Base-by-base conservation (phyloP, 2,113 vertebrate genomes). In the Paralichthys olivaceus region DNA sequence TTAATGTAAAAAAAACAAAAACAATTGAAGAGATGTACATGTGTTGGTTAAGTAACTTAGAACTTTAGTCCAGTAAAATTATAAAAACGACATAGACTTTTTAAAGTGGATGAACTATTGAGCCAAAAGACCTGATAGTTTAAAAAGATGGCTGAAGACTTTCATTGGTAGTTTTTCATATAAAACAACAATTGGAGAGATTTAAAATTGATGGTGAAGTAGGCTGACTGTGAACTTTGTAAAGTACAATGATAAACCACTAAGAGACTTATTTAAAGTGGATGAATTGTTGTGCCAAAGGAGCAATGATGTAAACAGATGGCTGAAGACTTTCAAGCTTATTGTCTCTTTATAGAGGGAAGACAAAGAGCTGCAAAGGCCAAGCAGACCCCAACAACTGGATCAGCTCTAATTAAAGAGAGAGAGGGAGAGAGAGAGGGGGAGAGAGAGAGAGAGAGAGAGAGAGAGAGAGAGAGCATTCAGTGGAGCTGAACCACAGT, bases 251-350 rank as follows among this genome's bases (percentile, higher is more conserved):
- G 40, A 77, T 13, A 28, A 66, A 71, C 37, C 15, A 47, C 14
- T 43, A 19, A 2, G 43, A 43, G 7, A 53, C 37, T 22, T 13
- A 25, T 25, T 34, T 3, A 12, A 23, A 65, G 59, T 47, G 47
- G 49, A 53, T 72, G n/a, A 79, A 77, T 34, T 51, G 56, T 5
- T 57, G 76, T 26, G 53, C 28, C 43, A 49, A 40, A 68, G 70
- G 73, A 53, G 58, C 62, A 65, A 40, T 55, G 34, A 13, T 64
- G 61, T 75, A 68, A 75, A 81, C 85, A 90, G 85, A 88, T 89
- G 89, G 87, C 78, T 49, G 25, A n/a, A 61, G 66, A 53, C 55
- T 34, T 71, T 69, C 32, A 71, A 26, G 32, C 45, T 1, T 55
- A 77, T 58, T 60, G 81, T 77, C 34, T 81, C 77, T 70, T 69